Base-by-base conservation (phyloP, 2,113 vertebrate genomes). In the Uria lomvia region DNA sequence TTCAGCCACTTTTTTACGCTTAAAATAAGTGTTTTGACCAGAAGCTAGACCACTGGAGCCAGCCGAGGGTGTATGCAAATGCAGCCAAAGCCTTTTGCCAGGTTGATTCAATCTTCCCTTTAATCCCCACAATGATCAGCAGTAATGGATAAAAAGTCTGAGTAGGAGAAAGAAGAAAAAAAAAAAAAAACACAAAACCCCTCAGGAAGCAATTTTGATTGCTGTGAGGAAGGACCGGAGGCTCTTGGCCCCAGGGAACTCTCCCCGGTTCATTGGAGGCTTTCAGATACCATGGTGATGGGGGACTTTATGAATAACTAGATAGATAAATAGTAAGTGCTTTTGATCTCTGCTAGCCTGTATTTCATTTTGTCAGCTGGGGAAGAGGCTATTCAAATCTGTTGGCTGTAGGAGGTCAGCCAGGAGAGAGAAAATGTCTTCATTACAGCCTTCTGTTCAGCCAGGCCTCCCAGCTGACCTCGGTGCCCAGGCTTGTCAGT, bases 301-400 rank as follows among this genome's bases (percentile, higher is more conserved):
- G 36, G 60, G 66, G 73, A 76, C 77, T 60, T 92, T 56, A 82
- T 94, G 89, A 94, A 95, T 96, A 97, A 96, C 70, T 71, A 87
- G 92, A 70, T 85, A 92, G 97, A 94, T 95, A 97, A 94, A 95
- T 91, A 70, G 73, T 78, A 77, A 96, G 91, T 45, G 95, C 92
- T 95, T 97, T 96, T 97, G 96, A 96, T 97, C 97, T 96, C 95
- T 91, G 86, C 70, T 85, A 92, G 86, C 38, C 70, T 88, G 83
- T 92, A 92, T 97, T 97, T 95, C 95, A 95, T 88, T 87, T 81
- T 95, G 93, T 94, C 96, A 97, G 75, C 92, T 94, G 91, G 85
- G 78, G 91, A 95, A 79, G 96, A 95, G 80, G 91, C 80, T 94
- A 94, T 95, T 97, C 96, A 96, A 97, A 96, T 94, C 92, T 94